phyloP scores from a whole-genome alignment of 1,140 invertebrate species.

The Ostrea edulis region DNA sequence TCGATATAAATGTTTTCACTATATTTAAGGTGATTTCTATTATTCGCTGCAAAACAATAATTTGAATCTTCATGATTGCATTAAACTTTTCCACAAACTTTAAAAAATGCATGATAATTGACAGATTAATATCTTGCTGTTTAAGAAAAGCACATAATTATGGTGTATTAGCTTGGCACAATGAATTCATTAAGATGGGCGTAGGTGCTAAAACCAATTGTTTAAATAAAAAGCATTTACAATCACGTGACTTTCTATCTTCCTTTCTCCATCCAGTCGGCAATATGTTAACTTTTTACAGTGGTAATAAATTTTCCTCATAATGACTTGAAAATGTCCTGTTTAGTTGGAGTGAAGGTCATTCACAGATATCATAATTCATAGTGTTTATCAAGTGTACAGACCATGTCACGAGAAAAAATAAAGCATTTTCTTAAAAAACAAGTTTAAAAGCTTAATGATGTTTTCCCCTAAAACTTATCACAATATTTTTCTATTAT shows the following conservation, averaged over 20 bases:
- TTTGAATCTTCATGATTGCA: not conserved
- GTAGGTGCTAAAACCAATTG: not conserved
- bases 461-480: not conserved
- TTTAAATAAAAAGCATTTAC: not conserved
- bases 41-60: not conserved
- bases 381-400: slow-evolving; percentile 12
- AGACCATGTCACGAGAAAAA: not conserved
- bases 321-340: not conserved
- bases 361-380: slow-evolving; percentile 25
- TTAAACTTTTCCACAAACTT: not conserved
- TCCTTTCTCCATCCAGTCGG: not conserved
- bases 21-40: not conserved
- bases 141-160: not conserved
- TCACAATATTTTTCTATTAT: not conserved
- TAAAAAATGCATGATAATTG: slow-evolving; percentile 9
- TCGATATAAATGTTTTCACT: too few species aligned
- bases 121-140: slow-evolving; percentile 7
- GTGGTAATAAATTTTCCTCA: slow-evolving; percentile 7
- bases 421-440: not conserved
- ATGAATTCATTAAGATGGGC: slow-evolving; percentile 28
- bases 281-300: slow-evolving; percentile 1
- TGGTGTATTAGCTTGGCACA: slow-evolving; percentile 2
- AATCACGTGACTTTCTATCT: not conserved
- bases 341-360: not conserved
- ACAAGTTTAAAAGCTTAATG: slow-evolving; percentile 4